phyloP scores from a whole-genome alignment of 2,797 vertebrate species.

The Poecilia velifera region DNA sequence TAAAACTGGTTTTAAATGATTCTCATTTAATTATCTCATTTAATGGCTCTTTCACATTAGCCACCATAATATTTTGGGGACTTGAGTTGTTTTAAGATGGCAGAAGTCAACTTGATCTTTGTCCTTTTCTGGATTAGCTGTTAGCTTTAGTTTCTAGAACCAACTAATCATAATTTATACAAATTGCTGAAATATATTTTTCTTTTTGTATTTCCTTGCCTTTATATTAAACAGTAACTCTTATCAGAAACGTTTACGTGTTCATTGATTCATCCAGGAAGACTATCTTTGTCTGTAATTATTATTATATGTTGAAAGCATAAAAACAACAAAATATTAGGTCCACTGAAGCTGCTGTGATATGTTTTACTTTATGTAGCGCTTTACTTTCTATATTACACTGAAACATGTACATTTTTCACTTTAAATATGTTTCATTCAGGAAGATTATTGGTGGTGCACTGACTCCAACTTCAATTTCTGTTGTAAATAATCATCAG shows the following conservation, averaged over 20 bases:
- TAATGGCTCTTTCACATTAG: not conserved
- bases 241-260: not conserved
- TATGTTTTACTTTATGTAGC: not conserved
- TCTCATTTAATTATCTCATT: not conserved
- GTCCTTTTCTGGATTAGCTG: not conserved
- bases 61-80: not conserved
- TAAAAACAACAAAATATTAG: not conserved
- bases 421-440: not conserved
- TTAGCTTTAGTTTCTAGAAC: not conserved
- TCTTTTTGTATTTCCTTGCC: not conserved
- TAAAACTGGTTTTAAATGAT: conserved; percentile 40
- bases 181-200: not conserved
- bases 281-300: not conserved
- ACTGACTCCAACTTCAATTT: not conserved
- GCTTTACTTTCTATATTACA: not conserved
- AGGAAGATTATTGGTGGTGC: not conserved
- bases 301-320: too few relatives aligned
- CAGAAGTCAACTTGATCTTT: not conserved
- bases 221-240: not conserved
- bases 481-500: not conserved
- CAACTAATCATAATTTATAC: too few relatives aligned
- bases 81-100: not conserved
- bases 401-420: not conserved
- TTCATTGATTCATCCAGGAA: not conserved
- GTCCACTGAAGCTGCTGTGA: not conserved